Evolutionary conservation across 2,113 vertebrate genomes (phyloP).

Genomic region (Ranitomeya variabilis): DNA sequence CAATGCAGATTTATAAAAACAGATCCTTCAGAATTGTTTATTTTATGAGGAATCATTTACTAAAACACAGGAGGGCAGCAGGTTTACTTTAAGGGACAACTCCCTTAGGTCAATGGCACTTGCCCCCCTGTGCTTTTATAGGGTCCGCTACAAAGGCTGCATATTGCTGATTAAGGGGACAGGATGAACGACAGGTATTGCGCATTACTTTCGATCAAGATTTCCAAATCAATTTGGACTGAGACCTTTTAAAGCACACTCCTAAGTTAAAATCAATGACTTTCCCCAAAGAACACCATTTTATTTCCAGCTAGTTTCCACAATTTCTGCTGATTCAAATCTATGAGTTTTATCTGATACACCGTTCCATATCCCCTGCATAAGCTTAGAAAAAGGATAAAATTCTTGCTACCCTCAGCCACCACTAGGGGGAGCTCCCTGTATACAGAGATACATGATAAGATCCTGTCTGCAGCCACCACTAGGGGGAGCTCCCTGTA

Average conservation of each 20-base stretch:
- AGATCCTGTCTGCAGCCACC: too few relatives aligned
- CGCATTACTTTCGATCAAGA: not conserved
- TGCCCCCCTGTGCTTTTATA: not conserved
- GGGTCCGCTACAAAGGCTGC: not conserved
- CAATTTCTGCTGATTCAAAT: too few relatives aligned
- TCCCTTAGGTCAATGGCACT: not conserved
- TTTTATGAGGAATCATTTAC: too few relatives aligned
- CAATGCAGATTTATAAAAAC: too few relatives aligned
- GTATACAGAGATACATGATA: not conserved
- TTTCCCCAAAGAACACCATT: too few relatives aligned
- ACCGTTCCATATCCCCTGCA: not conserved
- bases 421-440: not conserved
- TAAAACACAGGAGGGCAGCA: not conserved
- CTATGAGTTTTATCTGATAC: too few relatives aligned
- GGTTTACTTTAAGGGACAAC: not conserved
- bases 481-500: not conserved
- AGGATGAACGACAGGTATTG: not conserved
- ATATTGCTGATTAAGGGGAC: not conserved
- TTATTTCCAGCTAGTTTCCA: too few relatives aligned
- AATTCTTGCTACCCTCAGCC: not conserved
- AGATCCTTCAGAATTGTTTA: too few relatives aligned
- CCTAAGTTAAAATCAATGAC: too few relatives aligned
- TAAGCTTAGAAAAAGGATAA: not conserved
- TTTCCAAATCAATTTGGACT: too few relatives aligned
- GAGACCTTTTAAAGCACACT: too few relatives aligned